These are phyloP conservation scores for Spizella passerina DNA, from an alignment of 2,797 vertebrate species.

Conservation along the genomic window DNA sequence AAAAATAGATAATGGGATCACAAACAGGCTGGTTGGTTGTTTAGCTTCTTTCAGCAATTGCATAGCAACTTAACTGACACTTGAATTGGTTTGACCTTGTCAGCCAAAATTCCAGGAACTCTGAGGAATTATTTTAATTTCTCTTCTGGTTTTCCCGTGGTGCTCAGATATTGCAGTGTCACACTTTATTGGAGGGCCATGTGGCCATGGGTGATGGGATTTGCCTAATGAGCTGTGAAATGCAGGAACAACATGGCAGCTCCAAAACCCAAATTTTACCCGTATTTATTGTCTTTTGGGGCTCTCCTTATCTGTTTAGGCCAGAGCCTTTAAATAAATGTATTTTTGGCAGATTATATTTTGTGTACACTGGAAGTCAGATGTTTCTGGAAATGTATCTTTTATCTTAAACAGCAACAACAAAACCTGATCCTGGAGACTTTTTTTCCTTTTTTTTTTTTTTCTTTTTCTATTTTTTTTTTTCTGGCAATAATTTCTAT, in stretches of 20 bases:
- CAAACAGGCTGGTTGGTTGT: neutral
- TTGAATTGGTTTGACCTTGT: constrained; percentile 13
- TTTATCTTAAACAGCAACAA: neutral
- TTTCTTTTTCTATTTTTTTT: neutral
- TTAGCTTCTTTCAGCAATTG: neutral
- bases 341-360: constrained; percentile 7
- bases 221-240: constrained; percentile 46
- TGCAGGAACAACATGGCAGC: neutral
- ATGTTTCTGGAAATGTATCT: constrained; percentile 15
- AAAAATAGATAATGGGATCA: neutral
- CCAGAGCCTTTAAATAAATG: constrained; percentile 1
- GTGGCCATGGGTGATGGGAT: neutral
- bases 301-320: constrained; percentile 11
- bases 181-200: neutral
- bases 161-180: neutral
- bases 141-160: neutral
- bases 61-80: neutral
- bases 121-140: constrained; percentile 21
- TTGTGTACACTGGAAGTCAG: neutral
- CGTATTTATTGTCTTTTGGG: neutral
- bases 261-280: neutral
- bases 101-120: neutral
- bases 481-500: neutral
- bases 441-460: neutral
- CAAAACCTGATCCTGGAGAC: neutral